phyloP scores from a whole-genome alignment of 2,888 invertebrate species.

The Nemotelus nigrinus region DNA sequence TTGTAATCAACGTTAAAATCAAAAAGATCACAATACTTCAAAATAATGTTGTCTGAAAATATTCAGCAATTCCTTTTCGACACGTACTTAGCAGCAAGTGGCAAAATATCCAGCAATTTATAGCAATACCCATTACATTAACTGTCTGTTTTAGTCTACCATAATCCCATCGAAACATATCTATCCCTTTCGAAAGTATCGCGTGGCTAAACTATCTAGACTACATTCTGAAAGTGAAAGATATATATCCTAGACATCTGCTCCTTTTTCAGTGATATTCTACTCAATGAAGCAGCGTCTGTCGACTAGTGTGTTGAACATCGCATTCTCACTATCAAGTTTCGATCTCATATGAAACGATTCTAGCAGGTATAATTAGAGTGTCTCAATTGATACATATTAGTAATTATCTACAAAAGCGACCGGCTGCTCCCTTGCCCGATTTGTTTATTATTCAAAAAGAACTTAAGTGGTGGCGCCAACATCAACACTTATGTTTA shows the following conservation, averaged over 20 bases:
- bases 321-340: background rate
- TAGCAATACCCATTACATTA: conserved; percentile 21
- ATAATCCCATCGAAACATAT: background rate
- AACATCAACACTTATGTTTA: conserved; percentile 37
- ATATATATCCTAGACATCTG: conserved; percentile 26
- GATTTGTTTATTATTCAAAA: conserved; percentile 47
- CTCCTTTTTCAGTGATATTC: background rate
- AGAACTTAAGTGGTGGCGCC: conserved; percentile 49
- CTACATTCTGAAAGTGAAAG: conserved; percentile 31
- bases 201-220: conserved; percentile 23
- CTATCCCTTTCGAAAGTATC: background rate
- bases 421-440: background rate
- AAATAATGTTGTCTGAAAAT: too few species aligned
- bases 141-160: conserved; percentile 8
- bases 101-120: conserved; percentile 9
- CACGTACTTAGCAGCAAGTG: background rate
- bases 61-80: background rate
- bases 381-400: conserved; percentile 39
- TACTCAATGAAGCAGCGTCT: background rate
- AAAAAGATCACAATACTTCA: too few species aligned
- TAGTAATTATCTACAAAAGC: conserved; percentile 21
- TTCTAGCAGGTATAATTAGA: conserved; percentile 32
- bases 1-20: too few species aligned
- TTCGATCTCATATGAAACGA: conserved; percentile 8
- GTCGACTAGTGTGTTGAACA: background rate